Evolutionary conservation across 2,113 vertebrate species (phyloP).

Genomic region (Trematocara variabile): DNA sequence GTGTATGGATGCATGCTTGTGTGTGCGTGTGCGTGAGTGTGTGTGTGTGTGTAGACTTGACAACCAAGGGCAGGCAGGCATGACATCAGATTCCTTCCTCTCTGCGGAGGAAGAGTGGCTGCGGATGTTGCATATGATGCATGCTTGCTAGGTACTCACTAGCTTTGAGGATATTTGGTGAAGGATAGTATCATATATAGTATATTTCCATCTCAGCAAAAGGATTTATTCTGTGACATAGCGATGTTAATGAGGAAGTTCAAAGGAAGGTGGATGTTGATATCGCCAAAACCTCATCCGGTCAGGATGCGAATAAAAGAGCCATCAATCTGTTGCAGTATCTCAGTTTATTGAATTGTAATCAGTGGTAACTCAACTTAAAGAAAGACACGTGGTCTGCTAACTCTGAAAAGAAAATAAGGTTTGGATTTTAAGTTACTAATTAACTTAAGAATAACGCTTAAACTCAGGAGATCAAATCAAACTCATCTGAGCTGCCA

Average conservation of each 20-base stretch:
- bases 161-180: not conserved
- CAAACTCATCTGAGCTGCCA: not conserved
- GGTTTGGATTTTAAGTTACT: not conserved
- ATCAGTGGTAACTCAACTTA: not conserved
- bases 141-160: not conserved
- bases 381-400: not conserved
- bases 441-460: not conserved
- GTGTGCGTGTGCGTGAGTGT: slow-evolving; percentile 6
- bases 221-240: not conserved
- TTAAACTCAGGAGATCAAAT: not conserved
- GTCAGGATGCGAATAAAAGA: not conserved
- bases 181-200: not conserved
- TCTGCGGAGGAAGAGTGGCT: not conserved
- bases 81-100: slow-evolving; percentile 57
- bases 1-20: not conserved
- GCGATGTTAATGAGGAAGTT: not conserved
- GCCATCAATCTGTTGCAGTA: not conserved
- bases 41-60: slow-evolving; percentile 27
- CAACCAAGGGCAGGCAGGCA: slow-evolving; percentile 58
- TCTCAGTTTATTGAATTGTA: not conserved
- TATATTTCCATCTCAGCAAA: not conserved
- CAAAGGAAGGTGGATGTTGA: not conserved
- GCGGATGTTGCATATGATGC: slow-evolving; percentile 33
- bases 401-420: not conserved
- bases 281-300: not conserved